A percentile compares a stretch with the other conserved stretches of the same genome.
Conservation (phyloP, 2,888 invertebrate species). For the Elegia similella region DNA sequence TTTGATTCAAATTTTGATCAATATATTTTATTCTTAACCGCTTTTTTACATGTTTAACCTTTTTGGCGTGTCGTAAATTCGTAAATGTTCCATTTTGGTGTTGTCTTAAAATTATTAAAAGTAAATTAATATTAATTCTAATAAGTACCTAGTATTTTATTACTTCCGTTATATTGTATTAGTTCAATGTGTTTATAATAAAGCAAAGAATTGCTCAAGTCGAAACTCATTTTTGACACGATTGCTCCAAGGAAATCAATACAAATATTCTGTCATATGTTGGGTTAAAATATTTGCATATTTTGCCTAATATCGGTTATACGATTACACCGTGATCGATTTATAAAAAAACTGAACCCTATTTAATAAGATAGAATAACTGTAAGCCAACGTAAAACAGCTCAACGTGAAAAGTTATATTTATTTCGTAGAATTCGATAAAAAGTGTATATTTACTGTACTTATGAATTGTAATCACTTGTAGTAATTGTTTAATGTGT, state of each 20-base stretch:
- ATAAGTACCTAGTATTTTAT: background rate
- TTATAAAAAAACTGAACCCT: background rate
- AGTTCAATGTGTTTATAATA: background rate
- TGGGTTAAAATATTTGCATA: background rate
- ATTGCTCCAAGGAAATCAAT: slow-evolving; percentile 6
- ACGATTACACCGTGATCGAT: no score
- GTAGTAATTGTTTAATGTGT: background rate
- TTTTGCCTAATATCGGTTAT: no score
- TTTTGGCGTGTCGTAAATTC: slow-evolving; percentile 13
- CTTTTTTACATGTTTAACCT: slow-evolving; percentile 9
- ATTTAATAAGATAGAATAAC: background rate
- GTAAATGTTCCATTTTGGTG: slow-evolving; percentile 14
- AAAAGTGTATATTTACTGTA: background rate
- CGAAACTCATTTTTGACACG: background rate
- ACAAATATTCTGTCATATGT: background rate
- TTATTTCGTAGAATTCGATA: background rate
- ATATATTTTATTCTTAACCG: slow-evolving; percentile 18
- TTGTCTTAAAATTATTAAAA: slow-evolving; percentile 5
- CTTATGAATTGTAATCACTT: background rate
- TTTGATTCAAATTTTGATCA: slow-evolving; percentile 41
- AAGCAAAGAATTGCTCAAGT: slow-evolving; percentile 1
- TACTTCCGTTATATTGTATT: background rate
- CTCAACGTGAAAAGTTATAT: background rate
- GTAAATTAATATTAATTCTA: background rate
- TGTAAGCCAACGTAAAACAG: background rate